phyloP scores from a whole-genome alignment of 2,113 vertebrate species.

The Pedionomus torquatus region DNA sequence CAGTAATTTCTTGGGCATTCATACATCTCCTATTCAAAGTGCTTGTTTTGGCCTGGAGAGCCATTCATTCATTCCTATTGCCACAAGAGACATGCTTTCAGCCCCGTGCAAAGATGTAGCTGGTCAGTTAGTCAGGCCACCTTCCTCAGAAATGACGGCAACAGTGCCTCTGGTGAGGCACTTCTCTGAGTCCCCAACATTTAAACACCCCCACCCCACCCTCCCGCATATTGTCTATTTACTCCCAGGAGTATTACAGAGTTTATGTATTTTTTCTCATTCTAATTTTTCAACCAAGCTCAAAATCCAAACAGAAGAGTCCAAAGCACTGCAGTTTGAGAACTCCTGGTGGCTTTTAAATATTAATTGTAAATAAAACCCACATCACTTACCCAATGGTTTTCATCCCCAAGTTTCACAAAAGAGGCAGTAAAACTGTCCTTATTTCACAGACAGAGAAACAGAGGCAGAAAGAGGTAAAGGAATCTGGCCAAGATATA shows the following conservation, averaged over 20 bases:
- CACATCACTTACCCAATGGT: not conserved
- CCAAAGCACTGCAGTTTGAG: not conserved
- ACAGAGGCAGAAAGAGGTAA: not conserved
- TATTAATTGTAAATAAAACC: not conserved
- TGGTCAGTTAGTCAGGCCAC: not conserved
- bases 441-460: not conserved
- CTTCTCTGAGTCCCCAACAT: not conserved
- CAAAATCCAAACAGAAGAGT: not conserved
- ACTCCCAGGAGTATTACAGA: not conserved
- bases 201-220: not conserved
- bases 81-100: not conserved
- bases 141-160: not conserved
- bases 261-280: not conserved
- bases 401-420: not conserved
- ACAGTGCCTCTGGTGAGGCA: not conserved
- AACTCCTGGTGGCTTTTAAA: not conserved
- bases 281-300: not conserved
- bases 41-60: not conserved
- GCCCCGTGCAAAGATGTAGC: not conserved
- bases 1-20: constrained; percentile 12
- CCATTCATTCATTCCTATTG: not conserved
- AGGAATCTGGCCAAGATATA: not conserved
- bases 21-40: not conserved
- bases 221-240: not conserved
- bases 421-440: not conserved